phyloP scores from a whole-genome alignment of 2,113 vertebrate species.

The Calyptomena viridis region DNA sequence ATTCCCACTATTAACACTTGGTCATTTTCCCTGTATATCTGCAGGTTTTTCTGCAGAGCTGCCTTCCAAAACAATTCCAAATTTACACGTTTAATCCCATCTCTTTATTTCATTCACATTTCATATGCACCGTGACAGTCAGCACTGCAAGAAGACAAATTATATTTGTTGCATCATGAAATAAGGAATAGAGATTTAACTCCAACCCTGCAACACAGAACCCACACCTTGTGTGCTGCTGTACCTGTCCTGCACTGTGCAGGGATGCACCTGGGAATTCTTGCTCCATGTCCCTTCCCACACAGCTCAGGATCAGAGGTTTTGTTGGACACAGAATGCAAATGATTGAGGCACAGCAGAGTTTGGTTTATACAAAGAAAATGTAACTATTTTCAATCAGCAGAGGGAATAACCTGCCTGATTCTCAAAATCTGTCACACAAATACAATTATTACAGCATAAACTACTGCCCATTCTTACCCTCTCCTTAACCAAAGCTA shows the following conservation, averaged over 20 bases:
- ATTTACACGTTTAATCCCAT: neutral
- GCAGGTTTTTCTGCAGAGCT: conserved; percentile 2
- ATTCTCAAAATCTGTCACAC: neutral
- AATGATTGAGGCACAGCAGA: rapidly evolving
- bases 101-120: neutral
- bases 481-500: neutral
- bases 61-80: neutral
- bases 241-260: rapidly evolving
- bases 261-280: too few species aligned
- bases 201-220: rapidly evolving
- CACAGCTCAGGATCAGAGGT: rapidly evolving
- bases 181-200: neutral
- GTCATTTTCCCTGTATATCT: neutral
- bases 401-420: neutral
- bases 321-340: neutral
- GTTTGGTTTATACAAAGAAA: neutral
- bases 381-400: neutral
- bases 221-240: rapidly evolving
- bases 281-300: neutral
- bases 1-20: neutral
- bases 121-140: neutral
- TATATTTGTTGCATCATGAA: neutral
- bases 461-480: neutral
- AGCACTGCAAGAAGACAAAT: neutral
- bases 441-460: neutral